Evolutionary conservation across 2,113 vertebrate species (phyloP), one percentile per base, ranked within the genome.

Genomic region (Cololabis saira): DNA sequence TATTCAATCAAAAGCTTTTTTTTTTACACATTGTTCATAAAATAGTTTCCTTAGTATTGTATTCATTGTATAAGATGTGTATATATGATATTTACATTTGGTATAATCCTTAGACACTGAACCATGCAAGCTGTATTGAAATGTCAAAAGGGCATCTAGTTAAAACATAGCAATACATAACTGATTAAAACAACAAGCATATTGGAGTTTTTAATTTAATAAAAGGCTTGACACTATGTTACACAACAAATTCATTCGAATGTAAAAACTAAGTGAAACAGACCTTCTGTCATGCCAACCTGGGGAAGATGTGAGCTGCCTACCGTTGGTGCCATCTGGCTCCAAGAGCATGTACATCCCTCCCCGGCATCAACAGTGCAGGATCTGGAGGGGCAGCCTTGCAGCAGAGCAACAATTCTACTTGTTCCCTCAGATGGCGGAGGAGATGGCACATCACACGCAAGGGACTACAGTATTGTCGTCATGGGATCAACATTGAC

Each of bases 271-370:
- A 15, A 21, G 48, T 43, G 67, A 49, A 51, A 60, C 19, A 17
- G 49, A 33, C 67, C 74, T 67, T 67, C 56, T 83, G 78, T 80
- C 70, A 69, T 49, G 63, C 65, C 62, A 58, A 84, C 73, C 79
- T 50, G 75, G 58, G 74, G 84, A 74, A 54, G 45, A 66, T 56
- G 49, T 58, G 72, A 73, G 68, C 33, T 24, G 62, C 65, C 66
- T 43, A 81, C 61, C 53, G 43, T 74, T 61, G 76, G 59, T 78
- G 85, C 85, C 89, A 90, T 92, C 87, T 91, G 88, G 76, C 70
- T 80, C 63, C 58, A 50, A 72, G 63, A 74, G 43, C 37, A 67
- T 37, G 42, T 19, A 62, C 5, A 11, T 4, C 67, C 47, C 76
- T 88, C 84, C 71, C 66, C 61, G 50, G 75, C 22, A 60, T 84